A percentile compares a stretch with the other conserved stretches of the same genome.
Conservation (phyloP, 2,888 invertebrate species). For the Bedellia somnulentella region DNA sequence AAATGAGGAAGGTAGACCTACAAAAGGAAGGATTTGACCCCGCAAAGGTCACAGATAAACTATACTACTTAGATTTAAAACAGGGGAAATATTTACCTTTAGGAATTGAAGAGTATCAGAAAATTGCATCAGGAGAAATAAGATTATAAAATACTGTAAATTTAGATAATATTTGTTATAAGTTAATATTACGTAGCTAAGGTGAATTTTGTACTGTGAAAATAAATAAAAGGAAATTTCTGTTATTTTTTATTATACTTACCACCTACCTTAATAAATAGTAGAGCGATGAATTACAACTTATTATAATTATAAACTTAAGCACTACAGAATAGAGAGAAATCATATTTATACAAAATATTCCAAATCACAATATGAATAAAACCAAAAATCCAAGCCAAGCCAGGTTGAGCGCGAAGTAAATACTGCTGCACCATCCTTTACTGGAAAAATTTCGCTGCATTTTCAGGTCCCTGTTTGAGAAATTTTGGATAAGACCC, state of each 20-base stretch:
- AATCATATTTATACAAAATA: too few species aligned
- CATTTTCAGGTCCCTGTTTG: too few species aligned
- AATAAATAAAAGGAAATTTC: not conserved
- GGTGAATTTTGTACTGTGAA: not conserved
- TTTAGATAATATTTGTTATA: constrained; percentile 3
- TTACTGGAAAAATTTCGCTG: too few species aligned
- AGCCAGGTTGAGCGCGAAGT: too few species aligned
- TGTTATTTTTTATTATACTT: too few species aligned
- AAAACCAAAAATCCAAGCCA: too few species aligned
- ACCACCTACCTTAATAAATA: not conserved
- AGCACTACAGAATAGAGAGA: too few species aligned
- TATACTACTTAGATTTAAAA: constrained; percentile 76
- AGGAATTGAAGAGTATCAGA: constrained; percentile 70
- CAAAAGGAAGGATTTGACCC: constrained; percentile 90
- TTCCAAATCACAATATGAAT: too few species aligned
- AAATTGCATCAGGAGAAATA: constrained; percentile 76
- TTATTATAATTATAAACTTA: too few species aligned
- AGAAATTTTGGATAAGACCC: too few species aligned
- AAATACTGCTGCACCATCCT: too few species aligned
- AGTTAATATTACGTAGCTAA: not conserved
- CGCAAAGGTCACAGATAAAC: constrained; percentile 66
- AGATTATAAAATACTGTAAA: constrained; percentile 73
- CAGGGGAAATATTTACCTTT: constrained; percentile 71
- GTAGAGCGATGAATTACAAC: too few species aligned
- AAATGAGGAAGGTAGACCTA: constrained; percentile 90